A percentile compares a stretch with the other conserved stretches of the same genome.
phyloP scores from a whole-genome alignment of 2,797 vertebrate genomes.

The Syngnathus acus region DNA sequence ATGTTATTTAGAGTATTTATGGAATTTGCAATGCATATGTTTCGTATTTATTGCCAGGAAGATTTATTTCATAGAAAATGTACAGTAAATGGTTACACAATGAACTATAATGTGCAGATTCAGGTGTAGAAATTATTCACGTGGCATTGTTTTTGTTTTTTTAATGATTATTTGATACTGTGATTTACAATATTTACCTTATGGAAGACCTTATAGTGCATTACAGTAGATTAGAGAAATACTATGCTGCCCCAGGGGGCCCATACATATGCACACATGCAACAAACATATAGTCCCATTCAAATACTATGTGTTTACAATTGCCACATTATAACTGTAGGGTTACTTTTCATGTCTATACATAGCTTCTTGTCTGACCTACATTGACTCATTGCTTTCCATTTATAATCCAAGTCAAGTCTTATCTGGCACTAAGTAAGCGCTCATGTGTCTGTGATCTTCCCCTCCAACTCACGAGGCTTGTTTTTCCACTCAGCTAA shows the following conservation, averaged over 20 bases:
- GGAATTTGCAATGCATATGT: too few relatives aligned
- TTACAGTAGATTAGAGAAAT: too few relatives aligned
- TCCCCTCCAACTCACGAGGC: constrained; percentile 11
- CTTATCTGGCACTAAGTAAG: constrained; percentile 8
- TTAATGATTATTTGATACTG: too few relatives aligned
- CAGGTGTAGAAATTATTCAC: too few relatives aligned
- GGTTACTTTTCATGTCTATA: constrained; percentile 1
- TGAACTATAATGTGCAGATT: too few relatives aligned
- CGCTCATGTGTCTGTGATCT: constrained; percentile 7
- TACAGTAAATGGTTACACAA: too few relatives aligned
- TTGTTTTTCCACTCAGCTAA: constrained; percentile 11
- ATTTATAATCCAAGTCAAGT: constrained; percentile 11
- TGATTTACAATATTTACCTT: too few relatives aligned
- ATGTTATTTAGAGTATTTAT: not conserved
- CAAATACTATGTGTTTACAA: not conserved
- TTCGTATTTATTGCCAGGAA: too few relatives aligned
- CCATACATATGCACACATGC: not conserved
- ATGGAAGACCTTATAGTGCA: too few relatives aligned
- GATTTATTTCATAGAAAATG: too few relatives aligned
- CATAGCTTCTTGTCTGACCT: constrained; percentile 24
- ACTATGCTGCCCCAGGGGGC: too few relatives aligned
- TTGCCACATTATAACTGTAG: not conserved
- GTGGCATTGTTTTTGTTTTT: too few relatives aligned
- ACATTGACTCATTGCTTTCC: constrained; percentile 11
- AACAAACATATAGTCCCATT: not conserved